A percentile compares a stretch with the other conserved stretches of the same genome.
Evolutionary conservation across 2,797 vertebrate species (phyloP).

Genomic region (Microchirus variegatus): DNA sequence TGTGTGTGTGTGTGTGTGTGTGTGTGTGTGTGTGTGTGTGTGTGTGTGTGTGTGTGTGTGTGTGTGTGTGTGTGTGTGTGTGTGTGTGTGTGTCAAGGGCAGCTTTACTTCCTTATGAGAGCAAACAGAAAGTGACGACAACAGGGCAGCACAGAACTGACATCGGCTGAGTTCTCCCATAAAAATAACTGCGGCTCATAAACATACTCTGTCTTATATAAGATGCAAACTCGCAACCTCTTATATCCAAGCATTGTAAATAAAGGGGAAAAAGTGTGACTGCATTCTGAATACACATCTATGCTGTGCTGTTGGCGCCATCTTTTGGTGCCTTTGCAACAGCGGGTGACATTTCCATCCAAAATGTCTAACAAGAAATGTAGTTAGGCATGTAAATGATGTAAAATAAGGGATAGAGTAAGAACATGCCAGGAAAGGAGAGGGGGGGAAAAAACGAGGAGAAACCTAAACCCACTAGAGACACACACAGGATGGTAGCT

Average conservation of each 20-base stretch:
- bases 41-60: too few relatives aligned
- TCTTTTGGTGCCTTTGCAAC: conserved; percentile 48
- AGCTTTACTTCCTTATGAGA: conserved; percentile 7
- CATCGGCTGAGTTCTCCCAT: background rate
- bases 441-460: background rate
- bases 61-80: too few relatives aligned
- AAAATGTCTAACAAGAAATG: background rate
- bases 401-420: conserved; percentile 10
- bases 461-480: conserved; percentile 38
- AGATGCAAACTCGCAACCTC: conserved; percentile 2
- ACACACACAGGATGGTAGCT: conserved; percentile 40
- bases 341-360: background rate
- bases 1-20: conserved; percentile 11
- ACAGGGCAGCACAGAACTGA: background rate
- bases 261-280: background rate
- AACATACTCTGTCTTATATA: background rate
- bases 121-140: background rate
- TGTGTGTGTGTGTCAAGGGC: background rate
- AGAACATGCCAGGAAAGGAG: background rate
- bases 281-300: conserved; percentile 3
- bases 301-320: conserved; percentile 46
- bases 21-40: too few relatives aligned
- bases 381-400: background rate
- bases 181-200: conserved; percentile 3
- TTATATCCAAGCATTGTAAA: conserved; percentile 1